These are phyloP conservation scores for Atethmia centrago DNA, from an alignment of 2,888 invertebrate species.

Conservation along the genomic window DNA sequence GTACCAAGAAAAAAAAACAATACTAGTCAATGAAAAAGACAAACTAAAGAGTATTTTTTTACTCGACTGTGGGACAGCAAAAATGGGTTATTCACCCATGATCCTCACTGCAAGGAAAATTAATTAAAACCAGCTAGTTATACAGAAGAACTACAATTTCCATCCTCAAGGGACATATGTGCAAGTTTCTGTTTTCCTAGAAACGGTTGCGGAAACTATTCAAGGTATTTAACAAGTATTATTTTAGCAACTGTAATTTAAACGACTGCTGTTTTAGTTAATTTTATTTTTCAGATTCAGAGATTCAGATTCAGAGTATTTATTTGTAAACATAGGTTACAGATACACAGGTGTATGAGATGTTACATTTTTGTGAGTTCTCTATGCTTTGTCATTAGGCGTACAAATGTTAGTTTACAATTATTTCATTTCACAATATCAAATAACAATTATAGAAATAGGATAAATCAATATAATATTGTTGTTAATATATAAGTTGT, in stretches of 20 bases:
- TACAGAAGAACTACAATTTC: neutral
- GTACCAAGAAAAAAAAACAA: neutral
- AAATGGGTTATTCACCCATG: neutral
- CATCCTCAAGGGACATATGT: constrained; percentile 17
- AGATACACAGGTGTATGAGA: no score
- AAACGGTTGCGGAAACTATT: neutral
- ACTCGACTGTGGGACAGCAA: no score
- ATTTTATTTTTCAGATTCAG: constrained; percentile 5
- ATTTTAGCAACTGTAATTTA: constrained; percentile 22
- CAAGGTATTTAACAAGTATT: neutral
- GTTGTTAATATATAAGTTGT: no score
- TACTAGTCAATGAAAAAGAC: neutral
- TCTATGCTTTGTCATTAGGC: no score
- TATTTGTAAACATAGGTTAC: no score
- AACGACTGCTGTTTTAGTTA: constrained; percentile 1
- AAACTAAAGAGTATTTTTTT: neutral
- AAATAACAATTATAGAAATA: no score
- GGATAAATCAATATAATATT: no score
- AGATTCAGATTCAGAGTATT: no score
- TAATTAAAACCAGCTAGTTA: constrained; percentile 3
- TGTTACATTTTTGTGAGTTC: no score
- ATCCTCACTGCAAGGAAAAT: neutral
- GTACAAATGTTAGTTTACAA: no score
- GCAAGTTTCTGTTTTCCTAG: constrained; percentile 12
- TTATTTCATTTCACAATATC: no score